Percentiles rank a stretch among this genome's conserved stretches.
These are phyloP conservation scores for Olivierus martensii DNA, from an alignment of 1,140 invertebrate genomes.

Conservation along the genomic window DNA sequence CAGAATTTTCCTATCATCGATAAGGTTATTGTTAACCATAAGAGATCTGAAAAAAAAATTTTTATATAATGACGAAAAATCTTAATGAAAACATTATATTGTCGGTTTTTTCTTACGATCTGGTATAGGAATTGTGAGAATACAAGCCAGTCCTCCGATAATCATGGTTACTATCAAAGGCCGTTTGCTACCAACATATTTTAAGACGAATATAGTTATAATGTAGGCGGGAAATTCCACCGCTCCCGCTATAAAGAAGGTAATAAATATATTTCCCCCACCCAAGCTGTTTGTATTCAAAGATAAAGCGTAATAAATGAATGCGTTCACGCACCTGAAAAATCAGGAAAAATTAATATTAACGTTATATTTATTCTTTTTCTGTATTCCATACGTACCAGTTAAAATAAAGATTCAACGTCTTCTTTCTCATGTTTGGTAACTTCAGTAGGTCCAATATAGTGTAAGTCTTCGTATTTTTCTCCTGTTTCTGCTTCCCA, in stretches of 20 bases:
- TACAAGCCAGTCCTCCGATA: conserved; percentile 28
- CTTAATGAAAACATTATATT: neutral
- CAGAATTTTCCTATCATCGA: conserved; percentile 64
- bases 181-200: conserved; percentile 5
- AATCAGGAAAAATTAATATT: no score
- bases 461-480: neutral
- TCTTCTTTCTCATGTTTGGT: conserved; percentile 51
- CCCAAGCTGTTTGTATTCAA: conserved; percentile 60
- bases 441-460: conserved; percentile 54
- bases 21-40: conserved; percentile 32
- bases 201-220: conserved; percentile 48
- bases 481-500: no score
- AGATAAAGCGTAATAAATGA: conserved; percentile 66
- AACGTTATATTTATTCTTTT: no score
- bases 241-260: conserved; percentile 55
- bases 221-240: conserved; percentile 65
- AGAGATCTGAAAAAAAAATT: conserved; percentile 25
- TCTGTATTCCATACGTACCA: no score
- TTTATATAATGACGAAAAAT: neutral
- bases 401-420: conserved; percentile 57
- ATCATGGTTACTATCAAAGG: conserved; percentile 20
- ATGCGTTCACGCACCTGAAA: conserved; percentile 57
- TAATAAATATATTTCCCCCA: conserved; percentile 57
- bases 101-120: neutral
- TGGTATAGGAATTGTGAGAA: conserved; percentile 26